Conservation (phyloP, 2,113 vertebrate genomes). For the Helogale parvula region DNA sequence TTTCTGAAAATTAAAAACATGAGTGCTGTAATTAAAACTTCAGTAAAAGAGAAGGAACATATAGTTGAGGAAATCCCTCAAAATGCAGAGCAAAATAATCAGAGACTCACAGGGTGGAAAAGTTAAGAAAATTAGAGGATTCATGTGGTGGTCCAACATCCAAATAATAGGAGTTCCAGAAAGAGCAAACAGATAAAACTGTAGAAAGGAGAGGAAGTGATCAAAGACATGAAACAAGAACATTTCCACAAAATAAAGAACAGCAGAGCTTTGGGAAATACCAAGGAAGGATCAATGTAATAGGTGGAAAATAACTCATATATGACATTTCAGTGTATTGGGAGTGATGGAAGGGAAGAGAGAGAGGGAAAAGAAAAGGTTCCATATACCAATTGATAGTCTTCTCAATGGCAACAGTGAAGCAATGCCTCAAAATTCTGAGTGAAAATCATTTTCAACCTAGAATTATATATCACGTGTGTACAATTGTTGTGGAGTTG, state of each 20-base stretch:
- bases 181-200: background rate
- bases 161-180: background rate
- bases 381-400: background rate
- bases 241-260: background rate
- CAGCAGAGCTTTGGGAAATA: background rate
- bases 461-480: background rate
- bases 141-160: background rate
- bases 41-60: background rate
- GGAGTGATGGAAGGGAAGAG: background rate
- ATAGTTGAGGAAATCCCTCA: background rate
- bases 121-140: constrained; percentile 32
- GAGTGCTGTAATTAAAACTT: constrained; percentile 15
- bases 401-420: background rate
- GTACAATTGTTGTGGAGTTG: background rate
- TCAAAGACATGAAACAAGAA: background rate
- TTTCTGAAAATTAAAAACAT: constrained; percentile 10
- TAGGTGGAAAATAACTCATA: background rate
- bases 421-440: background rate
- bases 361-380: background rate
- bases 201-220: background rate
- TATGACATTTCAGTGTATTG: background rate
- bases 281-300: background rate
- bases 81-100: background rate
- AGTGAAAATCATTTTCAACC: background rate
- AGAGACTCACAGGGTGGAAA: background rate